Percentiles rank a stretch among this genome's conserved stretches.
These are phyloP conservation scores for Drosophila diplacantha DNA, from an alignment of 2,888 invertebrate species.

Conservation along the genomic window DNA sequence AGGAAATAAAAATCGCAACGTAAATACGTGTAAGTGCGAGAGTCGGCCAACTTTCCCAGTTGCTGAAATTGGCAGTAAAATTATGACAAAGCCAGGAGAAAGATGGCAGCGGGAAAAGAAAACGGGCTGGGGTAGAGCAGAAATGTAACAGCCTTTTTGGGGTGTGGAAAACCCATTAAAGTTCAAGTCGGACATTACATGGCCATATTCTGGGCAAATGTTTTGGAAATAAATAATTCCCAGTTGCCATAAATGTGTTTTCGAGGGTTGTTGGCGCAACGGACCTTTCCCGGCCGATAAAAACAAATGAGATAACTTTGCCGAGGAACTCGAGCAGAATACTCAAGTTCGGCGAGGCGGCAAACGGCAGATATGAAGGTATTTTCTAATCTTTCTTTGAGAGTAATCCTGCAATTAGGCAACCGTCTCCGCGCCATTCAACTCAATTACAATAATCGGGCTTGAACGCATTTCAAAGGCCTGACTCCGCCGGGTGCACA, in stretches of 20 bases:
- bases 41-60: slow-evolving; percentile 63
- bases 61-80: slow-evolving; percentile 64
- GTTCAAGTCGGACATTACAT: slow-evolving; percentile 55
- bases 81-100: slow-evolving; percentile 52
- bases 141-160: slow-evolving; percentile 55
- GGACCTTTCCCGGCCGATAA: slow-evolving; percentile 20
- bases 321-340: slow-evolving; percentile 21
- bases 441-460: slow-evolving; percentile 14
- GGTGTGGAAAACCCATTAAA: slow-evolving; percentile 27
- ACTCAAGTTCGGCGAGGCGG: slow-evolving; percentile 7
- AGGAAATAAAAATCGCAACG: slow-evolving; percentile 69
- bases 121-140: slow-evolving; percentile 22
- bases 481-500: neutral
- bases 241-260: slow-evolving; percentile 36
- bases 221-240: slow-evolving; percentile 43
- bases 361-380: slow-evolving; percentile 15
- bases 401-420: slow-evolving; percentile 31
- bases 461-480: slow-evolving; percentile 1
- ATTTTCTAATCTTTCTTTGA: slow-evolving; percentile 11
- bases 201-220: slow-evolving; percentile 48
- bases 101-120: slow-evolving; percentile 3
- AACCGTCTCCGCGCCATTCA: slow-evolving; percentile 10
- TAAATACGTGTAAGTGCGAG: slow-evolving; percentile 67
- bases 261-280: slow-evolving; percentile 20
- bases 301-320: slow-evolving; percentile 37